phyloP scores from a whole-genome alignment of 2,113 vertebrate genomes.

The Lepisosteus oculatus region DNA sequence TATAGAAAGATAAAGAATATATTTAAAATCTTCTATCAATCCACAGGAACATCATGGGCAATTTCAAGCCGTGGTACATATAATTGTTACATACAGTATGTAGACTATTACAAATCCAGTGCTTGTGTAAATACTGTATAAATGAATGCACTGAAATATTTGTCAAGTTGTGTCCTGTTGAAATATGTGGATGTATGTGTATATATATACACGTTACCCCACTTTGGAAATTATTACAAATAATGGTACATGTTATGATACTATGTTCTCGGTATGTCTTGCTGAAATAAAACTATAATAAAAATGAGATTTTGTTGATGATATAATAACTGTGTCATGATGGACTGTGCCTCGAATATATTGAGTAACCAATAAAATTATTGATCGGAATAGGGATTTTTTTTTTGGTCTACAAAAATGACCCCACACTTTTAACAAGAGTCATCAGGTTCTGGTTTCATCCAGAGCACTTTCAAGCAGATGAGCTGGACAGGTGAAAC shows the following conservation, averaged over 20 bases:
- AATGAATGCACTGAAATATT: conserved; percentile 14
- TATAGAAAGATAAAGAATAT: not conserved
- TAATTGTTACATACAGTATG: conserved; percentile 5
- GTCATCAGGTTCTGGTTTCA: too few species aligned
- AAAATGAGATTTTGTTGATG: not conserved
- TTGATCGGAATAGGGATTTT: too few species aligned
- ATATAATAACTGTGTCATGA: not conserved
- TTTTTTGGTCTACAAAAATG: too few species aligned
- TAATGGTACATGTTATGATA: conserved; percentile 59
- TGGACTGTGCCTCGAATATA: too few species aligned
- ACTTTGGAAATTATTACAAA: conserved; percentile 16
- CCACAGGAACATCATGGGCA: too few species aligned
- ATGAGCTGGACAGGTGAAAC: too few species aligned
- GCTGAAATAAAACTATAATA: conserved; percentile 57
- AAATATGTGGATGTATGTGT: conserved; percentile 5
- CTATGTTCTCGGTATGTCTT: conserved; percentile 45
- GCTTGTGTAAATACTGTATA: not conserved
- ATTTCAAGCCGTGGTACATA: conserved; percentile 4
- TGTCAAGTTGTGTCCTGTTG: conserved; percentile 6
- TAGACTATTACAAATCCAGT: conserved; percentile 13
- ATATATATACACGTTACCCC: too few species aligned
- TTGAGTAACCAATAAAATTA: too few species aligned
- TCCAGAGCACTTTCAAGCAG: too few species aligned
- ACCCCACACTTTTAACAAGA: too few species aligned
- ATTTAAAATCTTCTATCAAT: too few species aligned